Evolutionary conservation across 2,113 vertebrate genomes (phyloP).

Genomic region (Eretmochelys imbricata): DNA sequence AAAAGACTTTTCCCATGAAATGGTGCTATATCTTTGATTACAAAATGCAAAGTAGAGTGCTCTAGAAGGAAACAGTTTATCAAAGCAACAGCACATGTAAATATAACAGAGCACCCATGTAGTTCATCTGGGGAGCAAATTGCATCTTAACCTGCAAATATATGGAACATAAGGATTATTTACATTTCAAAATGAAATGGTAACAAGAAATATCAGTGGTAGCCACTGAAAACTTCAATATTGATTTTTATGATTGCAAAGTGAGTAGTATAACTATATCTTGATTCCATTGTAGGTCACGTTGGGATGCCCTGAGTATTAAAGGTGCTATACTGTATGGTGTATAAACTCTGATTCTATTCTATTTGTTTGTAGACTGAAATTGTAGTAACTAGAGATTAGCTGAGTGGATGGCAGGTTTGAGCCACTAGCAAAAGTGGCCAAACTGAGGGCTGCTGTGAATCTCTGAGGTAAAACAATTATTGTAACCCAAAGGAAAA

Average conservation of each 20-base stretch:
- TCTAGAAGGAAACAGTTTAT: neutral
- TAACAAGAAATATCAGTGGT: neutral
- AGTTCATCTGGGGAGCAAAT: neutral
- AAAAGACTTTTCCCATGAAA: neutral
- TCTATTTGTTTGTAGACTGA: neutral
- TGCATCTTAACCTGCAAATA: neutral
- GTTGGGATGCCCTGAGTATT: neutral
- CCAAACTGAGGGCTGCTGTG: no score
- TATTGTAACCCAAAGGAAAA: neutral
- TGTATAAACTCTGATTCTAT: neutral
- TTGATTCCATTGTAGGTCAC: neutral
- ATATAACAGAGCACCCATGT: neutral
- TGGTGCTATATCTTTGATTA: neutral
- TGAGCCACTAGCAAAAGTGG: no score
- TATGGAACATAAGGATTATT: neutral
- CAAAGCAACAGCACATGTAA: neutral
- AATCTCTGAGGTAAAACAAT: neutral
- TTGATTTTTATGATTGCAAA: neutral
- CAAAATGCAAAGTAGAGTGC: neutral
- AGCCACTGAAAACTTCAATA: neutral
- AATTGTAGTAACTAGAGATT: neutral
- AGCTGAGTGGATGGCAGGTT: no score
- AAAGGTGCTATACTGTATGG: neutral
- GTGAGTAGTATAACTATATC: neutral
- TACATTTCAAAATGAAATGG: neutral